A percentile compares a stretch with the other conserved stretches of the same genome.
phyloP scores from a whole-genome alignment of 2,113 vertebrate species.

The Varanus komodoensis region DNA sequence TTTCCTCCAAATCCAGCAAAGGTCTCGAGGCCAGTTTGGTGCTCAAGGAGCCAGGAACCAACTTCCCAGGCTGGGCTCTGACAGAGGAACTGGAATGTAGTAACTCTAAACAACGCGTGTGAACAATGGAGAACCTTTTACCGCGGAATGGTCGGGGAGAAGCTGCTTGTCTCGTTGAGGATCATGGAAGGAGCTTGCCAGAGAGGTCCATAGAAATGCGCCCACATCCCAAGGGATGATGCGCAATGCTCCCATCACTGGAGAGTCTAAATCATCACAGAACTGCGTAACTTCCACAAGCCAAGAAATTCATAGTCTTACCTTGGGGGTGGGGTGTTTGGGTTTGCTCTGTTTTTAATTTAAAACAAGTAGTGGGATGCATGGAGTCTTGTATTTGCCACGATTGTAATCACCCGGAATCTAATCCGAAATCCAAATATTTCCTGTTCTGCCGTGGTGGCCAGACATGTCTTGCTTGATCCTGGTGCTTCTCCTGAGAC shows the following conservation, averaged over 20 bases:
- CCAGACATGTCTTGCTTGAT: neutral
- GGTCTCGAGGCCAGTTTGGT: too few species aligned
- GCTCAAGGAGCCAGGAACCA: neutral
- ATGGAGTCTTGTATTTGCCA: neutral
- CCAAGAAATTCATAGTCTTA: neutral
- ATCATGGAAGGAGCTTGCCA: too few species aligned
- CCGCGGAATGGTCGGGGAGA: neutral
- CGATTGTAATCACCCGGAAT: neutral
- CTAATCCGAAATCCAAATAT: neutral
- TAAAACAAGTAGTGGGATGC: neutral
- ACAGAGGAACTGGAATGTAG: neutral
- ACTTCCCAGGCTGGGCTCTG: too few species aligned
- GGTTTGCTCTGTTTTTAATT: neutral
- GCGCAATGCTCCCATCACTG: neutral
- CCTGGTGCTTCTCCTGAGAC: neutral
- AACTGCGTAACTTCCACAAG: fast-evolving
- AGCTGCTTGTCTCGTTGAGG: neutral
- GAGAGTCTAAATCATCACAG: fast-evolving
- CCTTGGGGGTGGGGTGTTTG: too few species aligned
- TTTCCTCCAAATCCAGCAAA: neutral
- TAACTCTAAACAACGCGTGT: neutral
- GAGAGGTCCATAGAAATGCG: neutral
- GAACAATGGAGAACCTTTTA: neutral
- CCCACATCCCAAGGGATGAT: too few species aligned
- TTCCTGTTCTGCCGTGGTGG: neutral